phyloP scores from a whole-genome alignment of 2,797 vertebrate genomes.

The Acipenser oxyrinchus region DNA sequence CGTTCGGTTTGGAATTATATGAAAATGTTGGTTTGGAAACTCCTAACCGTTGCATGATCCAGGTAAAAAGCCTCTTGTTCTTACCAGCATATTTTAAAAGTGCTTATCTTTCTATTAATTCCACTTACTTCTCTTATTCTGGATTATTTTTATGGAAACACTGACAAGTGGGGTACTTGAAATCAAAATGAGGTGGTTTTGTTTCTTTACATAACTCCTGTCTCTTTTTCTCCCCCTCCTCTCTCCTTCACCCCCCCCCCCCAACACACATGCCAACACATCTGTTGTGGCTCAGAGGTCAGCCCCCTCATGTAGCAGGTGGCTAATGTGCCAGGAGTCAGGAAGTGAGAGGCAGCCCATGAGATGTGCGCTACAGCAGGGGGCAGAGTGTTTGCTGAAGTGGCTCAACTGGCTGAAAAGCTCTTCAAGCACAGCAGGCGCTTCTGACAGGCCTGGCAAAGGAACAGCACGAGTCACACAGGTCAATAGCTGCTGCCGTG shows the following conservation, averaged over 20 bases:
- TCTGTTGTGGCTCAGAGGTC: constrained; percentile 41
- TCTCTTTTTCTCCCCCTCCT: too few relatives aligned
- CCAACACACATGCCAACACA: constrained; percentile 44
- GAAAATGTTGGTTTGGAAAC: too few relatives aligned
- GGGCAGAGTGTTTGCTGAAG: not conserved
- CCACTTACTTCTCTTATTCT: too few relatives aligned
- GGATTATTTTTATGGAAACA: too few relatives aligned
- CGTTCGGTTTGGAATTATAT: too few relatives aligned
- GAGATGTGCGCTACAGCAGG: constrained; percentile 5
- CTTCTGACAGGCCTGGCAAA: not conserved
- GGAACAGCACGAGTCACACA: constrained; percentile 1
- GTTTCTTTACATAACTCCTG: too few relatives aligned
- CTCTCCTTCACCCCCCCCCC: constrained; percentile 14
- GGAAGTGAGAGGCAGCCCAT: constrained; percentile 20
- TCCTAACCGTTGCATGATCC: too few relatives aligned
- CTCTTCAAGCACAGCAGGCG: not conserved
- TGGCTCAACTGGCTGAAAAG: not conserved
- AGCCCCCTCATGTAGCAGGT: constrained; percentile 35
- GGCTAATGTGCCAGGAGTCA: constrained; percentile 45
- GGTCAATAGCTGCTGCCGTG: constrained; percentile 3
- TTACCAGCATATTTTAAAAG: too few relatives aligned
- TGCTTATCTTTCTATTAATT: too few relatives aligned
- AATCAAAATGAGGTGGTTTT: too few relatives aligned
- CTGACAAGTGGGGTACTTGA: too few relatives aligned
- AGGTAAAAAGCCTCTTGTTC: too few relatives aligned